Conservation (phyloP, 2,113 vertebrate genomes). For the Thermophis baileyi region DNA sequence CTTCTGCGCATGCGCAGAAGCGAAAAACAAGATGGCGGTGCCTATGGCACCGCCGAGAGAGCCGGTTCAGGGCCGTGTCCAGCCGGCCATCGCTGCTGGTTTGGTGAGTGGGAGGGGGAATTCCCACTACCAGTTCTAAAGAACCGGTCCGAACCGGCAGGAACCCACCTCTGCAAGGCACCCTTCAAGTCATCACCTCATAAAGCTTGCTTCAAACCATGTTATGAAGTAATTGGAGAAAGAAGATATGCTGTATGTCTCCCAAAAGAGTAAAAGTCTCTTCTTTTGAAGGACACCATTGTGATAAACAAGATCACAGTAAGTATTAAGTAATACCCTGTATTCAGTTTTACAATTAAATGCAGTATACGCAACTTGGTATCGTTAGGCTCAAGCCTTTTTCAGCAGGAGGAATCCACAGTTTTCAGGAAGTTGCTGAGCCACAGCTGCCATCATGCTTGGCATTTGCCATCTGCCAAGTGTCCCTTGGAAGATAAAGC, state of each 20-base stretch:
- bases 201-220: background rate
- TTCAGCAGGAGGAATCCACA: background rate
- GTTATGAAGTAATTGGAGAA: constrained; percentile 8
- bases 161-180: no score
- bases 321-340: background rate
- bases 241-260: background rate
- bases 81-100: no score
- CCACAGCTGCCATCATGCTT: background rate
- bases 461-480: background rate
- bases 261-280: background rate
- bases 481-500: background rate
- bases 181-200: background rate
- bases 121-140: no score
- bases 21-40: no score
- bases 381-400: background rate
- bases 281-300: background rate
- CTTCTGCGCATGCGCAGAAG: no score
- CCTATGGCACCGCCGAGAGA: no score
- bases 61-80: no score
- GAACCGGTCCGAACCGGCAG: no score
- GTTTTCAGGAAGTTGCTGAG: background rate
- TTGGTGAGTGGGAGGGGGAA: no score
- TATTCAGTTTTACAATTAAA: background rate
- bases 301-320: constrained; percentile 19
- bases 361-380: constrained; percentile 2